Base-by-base conservation (phyloP, 2,888 invertebrate genomes). In the Diaprepes abbreviatus region DNA sequence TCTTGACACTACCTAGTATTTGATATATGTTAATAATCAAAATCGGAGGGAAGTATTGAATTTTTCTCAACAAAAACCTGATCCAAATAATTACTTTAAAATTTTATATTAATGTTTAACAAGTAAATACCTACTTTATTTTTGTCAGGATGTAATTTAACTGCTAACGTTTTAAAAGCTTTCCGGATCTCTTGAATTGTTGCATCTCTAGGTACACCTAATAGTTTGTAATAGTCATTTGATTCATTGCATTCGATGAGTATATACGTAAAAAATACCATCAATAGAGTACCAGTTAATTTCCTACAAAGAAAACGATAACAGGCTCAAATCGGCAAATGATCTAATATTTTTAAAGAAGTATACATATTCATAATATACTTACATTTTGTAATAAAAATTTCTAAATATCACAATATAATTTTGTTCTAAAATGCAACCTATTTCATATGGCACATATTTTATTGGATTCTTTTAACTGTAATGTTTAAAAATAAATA, bases 101-200 rank as follows among this genome's bases (percentile, higher is more conserved):
- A n/a, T n/a, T n/a, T n/a, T n/a, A n/a, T n/a, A n/a, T n/a, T n/a
- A n/a, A n/a, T n/a, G n/a, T n/a, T n/a, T n/a, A n/a, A n/a, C n/a
- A n/a, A n/a, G n/a, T n/a, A n/a, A n/a, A n/a, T n/a, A n/a, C n/a
- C n/a, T 79, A 87, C 88, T 77, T 83, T 82, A 79, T 88, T 88
- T 81, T 92, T 92, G 82, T 93, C 93, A 2, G 93, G 93, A 86
- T 93, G 93, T 74, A 88, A 85, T 60, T 86, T 87, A 4, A 93
- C 87, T 0, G 92, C 92, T 50, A 92, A 78, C 79, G 88, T 89
- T 81, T 93, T 93, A 80, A 92, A 93, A 4, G 92, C 92, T 80
- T 88, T 89, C 72, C 92, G 83, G 48, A 93, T 92, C 78, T 92
- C 91, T 77, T 89, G 87, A 66, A 87, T 87, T 74, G 88, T 88